A percentile compares a stretch with the other conserved stretches of the same genome.
phyloP scores from a whole-genome alignment of 2,113 vertebrate species.

The crab-eating macaque (Macaca fascicularis) region T2T-MFA8v1.1 NC_088393.1:44871001-44871500 shows the following conservation, averaged over 20 bases:
- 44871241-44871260: conserved; percentile 56
- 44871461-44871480: not conserved
- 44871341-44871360: not conserved
- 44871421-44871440: not conserved
- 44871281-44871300: not conserved
- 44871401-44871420: not conserved
- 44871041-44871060: conserved; percentile 41
- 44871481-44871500: not conserved
- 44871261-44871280: not conserved
- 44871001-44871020: conserved; percentile 58
- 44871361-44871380: conserved; percentile 34
- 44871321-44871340: not conserved
- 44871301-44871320: not conserved
- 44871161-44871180: not conserved
- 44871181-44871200: not conserved
- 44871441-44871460: not conserved
- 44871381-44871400: conserved; percentile 48
- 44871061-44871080: not conserved
- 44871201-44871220: conserved; percentile 48
- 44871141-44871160: not conserved
- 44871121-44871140: conserved; percentile 15
- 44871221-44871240: conserved; percentile 66
- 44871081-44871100: conserved; percentile 17
- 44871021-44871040: conserved; percentile 70
- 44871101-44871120: conserved; percentile 55